These are phyloP conservation scores for Leptobrachium ailaonicum DNA, from an alignment of 2,113 vertebrate genomes.

Conservation along the genomic window DNA sequence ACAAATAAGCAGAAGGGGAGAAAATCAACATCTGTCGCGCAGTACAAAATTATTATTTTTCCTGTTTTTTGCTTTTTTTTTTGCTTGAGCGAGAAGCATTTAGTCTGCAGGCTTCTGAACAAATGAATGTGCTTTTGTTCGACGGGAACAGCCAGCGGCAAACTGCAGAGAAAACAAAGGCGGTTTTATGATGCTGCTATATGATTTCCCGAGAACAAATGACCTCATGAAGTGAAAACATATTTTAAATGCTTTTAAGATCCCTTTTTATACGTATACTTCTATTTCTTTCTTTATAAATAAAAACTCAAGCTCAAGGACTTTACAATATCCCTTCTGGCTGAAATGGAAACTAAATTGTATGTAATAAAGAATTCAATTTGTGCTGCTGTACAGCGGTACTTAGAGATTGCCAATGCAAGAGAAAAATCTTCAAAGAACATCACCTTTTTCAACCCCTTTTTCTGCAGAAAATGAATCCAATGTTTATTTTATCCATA, in stretches of 20 bases:
- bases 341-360: conserved; percentile 43
- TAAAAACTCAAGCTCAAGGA: background rate
- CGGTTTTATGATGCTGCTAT: conserved; percentile 27
- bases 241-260: conserved; percentile 38
- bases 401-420: background rate
- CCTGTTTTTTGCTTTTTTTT: conserved; percentile 5
- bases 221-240: conserved; percentile 15
- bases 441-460: too few species aligned
- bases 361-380: conserved; percentile 17
- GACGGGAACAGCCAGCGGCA: conserved; percentile 18
- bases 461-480: too few species aligned
- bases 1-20: too few species aligned
- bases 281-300: too few species aligned
- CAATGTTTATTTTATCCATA: too few species aligned
- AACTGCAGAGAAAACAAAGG: conserved; percentile 48
- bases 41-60: too few species aligned
- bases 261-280: background rate
- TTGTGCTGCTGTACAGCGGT: background rate
- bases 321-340: conserved; percentile 11
- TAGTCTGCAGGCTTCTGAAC: conserved; percentile 33
- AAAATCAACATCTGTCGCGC: too few species aligned
- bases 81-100: background rate
- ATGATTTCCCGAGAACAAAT: conserved; percentile 24
- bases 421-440: too few species aligned
- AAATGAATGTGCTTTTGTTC: conserved; percentile 15